phyloP scores from a whole-genome alignment of 2,797 vertebrate species.

The Syndactyla subalaris region DNA sequence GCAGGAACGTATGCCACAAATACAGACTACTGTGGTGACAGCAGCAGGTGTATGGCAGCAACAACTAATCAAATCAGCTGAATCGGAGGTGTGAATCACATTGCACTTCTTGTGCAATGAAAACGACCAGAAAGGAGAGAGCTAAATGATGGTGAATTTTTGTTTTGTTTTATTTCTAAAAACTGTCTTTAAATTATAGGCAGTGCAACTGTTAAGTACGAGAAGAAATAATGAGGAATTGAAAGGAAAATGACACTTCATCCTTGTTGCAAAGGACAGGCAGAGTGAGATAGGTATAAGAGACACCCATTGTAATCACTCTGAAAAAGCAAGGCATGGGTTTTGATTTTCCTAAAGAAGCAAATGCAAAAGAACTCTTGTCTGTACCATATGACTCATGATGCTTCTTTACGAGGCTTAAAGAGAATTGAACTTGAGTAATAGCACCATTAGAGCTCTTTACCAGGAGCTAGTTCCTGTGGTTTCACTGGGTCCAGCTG shows the following conservation, averaged over 20 bases:
- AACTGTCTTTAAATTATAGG: background rate
- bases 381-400: conserved; percentile 64
- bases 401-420: conserved; percentile 73
- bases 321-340: conserved; percentile 48
- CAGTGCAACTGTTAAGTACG: background rate
- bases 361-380: conserved; percentile 71
- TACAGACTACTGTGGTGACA: conserved; percentile 53
- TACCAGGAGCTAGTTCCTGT: conserved; percentile 85
- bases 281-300: background rate
- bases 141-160: conserved; percentile 3
- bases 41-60: conserved; percentile 57
- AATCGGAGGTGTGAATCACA: conserved; percentile 34
- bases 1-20: conserved; percentile 49
- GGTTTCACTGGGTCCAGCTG: conserved; percentile 86
- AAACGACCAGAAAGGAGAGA: conserved; percentile 1
- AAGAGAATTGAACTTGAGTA: conserved; percentile 87
- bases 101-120: conserved; percentile 4
- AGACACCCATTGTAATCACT: conserved; percentile 35
- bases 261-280: background rate
- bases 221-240: conserved; percentile 8
- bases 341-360: conserved; percentile 66
- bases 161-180: conserved; percentile 41
- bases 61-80: conserved; percentile 62
- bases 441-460: conserved; percentile 90
- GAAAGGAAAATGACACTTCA: conserved; percentile 14